Evolutionary conservation across 2,888 invertebrate species (phyloP).

Genomic region (Mesorhabditis sp.): DNA sequence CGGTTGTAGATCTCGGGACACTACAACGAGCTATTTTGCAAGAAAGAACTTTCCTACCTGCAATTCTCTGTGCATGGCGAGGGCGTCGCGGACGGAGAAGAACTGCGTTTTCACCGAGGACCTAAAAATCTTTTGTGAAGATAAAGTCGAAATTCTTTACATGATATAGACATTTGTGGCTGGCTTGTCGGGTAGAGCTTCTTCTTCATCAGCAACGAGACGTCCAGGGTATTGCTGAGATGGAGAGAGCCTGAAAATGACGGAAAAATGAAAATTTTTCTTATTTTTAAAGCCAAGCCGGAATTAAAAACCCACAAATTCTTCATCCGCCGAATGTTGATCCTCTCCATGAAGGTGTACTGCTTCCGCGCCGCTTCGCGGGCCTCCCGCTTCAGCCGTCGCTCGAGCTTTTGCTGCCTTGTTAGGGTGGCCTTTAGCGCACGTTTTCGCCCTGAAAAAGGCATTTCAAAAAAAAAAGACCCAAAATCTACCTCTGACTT

Average conservation of each 20-base stretch:
- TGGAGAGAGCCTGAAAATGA: conserved; percentile 40
- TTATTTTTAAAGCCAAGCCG: background rate
- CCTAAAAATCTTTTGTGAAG: conserved; percentile 16
- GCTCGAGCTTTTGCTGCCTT: conserved; percentile 43
- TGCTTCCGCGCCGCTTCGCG: conserved; percentile 53
- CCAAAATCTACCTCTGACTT: conserved; percentile 23
- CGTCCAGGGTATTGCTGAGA: conserved; percentile 52
- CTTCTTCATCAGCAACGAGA: conserved; percentile 42
- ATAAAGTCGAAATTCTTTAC: conserved; percentile 17
- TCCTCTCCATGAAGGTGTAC: conserved; percentile 53
- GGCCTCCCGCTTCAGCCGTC: conserved; percentile 50
- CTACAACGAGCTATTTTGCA: conserved; percentile 56
- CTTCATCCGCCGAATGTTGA: conserved; percentile 51
- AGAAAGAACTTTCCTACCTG: conserved; percentile 52
- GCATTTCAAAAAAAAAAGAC: background rate
- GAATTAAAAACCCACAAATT: conserved; percentile 32
- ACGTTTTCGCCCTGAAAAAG: conserved; percentile 41
- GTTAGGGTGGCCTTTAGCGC: conserved; percentile 47
- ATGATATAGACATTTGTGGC: conserved; percentile 41
- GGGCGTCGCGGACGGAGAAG: conserved; percentile 74
- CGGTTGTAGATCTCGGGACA: conserved; percentile 78
- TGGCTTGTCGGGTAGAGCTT: conserved; percentile 42
- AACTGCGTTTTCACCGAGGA: conserved; percentile 62
- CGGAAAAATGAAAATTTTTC: conserved; percentile 6
- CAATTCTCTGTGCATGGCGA: conserved; percentile 74